Evolutionary conservation across 2,797 vertebrate genomes (phyloP).

Genomic region (Atherinosoma microstoma): DNA sequence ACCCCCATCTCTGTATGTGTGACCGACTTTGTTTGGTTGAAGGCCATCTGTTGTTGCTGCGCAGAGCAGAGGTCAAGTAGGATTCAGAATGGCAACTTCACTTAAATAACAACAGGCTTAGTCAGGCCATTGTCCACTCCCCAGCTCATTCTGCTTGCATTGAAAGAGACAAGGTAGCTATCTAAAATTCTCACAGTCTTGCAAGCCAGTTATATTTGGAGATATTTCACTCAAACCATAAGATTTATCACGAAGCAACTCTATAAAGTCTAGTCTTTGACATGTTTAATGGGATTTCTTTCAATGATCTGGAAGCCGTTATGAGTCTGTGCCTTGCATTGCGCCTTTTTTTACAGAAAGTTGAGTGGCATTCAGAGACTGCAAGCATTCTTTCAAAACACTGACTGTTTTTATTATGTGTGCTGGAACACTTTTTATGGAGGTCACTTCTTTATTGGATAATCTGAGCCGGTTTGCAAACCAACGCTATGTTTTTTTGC

Average conservation of each 20-base stretch:
- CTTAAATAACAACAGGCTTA: constrained; percentile 74
- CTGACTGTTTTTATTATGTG: constrained; percentile 20
- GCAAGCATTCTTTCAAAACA: constrained; percentile 25
- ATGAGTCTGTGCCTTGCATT: constrained; percentile 26
- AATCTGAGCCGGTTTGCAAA: constrained; percentile 14
- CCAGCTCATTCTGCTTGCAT: constrained; percentile 46
- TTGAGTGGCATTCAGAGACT: constrained; percentile 9
- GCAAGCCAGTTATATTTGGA: constrained; percentile 13
- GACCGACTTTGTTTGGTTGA: constrained; percentile 53
- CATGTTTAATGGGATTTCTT: constrained; percentile 35
- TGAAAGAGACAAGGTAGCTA: constrained; percentile 67
- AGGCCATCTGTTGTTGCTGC: constrained; percentile 78
- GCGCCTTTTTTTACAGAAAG: constrained; percentile 31
- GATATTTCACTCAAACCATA: constrained; percentile 22
- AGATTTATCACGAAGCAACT: constrained; percentile 20
- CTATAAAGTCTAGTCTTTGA: constrained; percentile 4
- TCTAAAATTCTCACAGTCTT: constrained; percentile 34
- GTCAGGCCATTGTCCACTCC: constrained; percentile 66
- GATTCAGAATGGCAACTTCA: constrained; percentile 70
- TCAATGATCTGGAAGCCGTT: constrained; percentile 28
- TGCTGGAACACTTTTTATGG: constrained; percentile 14
- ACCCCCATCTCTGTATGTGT: constrained; percentile 39
- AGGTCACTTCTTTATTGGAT: background rate
- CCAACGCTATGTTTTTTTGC: constrained; percentile 7
- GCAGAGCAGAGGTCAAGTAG: constrained; percentile 75